A percentile compares a stretch with the other conserved stretches of the same genome.
Conservation (phyloP, 2,888 invertebrate genomes). For the Hyposoter dolosus region DNA sequence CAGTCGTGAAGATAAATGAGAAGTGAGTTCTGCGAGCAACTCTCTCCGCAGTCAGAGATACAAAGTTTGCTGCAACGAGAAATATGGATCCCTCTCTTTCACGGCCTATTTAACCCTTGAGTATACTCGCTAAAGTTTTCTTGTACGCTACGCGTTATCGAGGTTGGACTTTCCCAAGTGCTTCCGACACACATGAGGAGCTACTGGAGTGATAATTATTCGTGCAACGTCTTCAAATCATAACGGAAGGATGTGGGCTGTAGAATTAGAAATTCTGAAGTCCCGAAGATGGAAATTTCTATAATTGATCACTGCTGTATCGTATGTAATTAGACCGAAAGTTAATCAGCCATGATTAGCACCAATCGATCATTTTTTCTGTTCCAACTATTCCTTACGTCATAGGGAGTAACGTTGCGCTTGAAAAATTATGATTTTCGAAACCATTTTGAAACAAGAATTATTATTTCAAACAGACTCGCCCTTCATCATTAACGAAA, state of each 20-base stretch:
- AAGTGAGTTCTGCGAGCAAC: slow-evolving; percentile 33
- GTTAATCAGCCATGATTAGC: not conserved
- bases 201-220: slow-evolving; percentile 28
- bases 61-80: slow-evolving; percentile 55
- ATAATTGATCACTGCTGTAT: not conserved
- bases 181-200: slow-evolving; percentile 4
- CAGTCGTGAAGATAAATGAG: slow-evolving; percentile 57
- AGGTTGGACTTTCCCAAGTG: slow-evolving; percentile 3
- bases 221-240: not conserved
- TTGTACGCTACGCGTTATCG: slow-evolving; percentile 8
- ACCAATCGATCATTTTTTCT: not conserved
- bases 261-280: not conserved
- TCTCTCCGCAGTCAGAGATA: slow-evolving; percentile 39
- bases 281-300: not conserved
- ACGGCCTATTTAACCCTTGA: slow-evolving; percentile 36
- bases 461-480: not conserved
- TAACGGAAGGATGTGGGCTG: not conserved
- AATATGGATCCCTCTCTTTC: slow-evolving; percentile 56
- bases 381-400: not conserved
- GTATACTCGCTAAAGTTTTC: slow-evolving; percentile 25
- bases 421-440: not conserved
- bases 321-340: not conserved
- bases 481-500: not conserved
- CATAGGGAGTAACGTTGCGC: not conserved
- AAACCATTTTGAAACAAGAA: not conserved